A percentile compares a stretch with the other conserved stretches of the same genome.
Conservation (phyloP, 2,888 invertebrate genomes). For the Azorinus chamasolen region DNA sequence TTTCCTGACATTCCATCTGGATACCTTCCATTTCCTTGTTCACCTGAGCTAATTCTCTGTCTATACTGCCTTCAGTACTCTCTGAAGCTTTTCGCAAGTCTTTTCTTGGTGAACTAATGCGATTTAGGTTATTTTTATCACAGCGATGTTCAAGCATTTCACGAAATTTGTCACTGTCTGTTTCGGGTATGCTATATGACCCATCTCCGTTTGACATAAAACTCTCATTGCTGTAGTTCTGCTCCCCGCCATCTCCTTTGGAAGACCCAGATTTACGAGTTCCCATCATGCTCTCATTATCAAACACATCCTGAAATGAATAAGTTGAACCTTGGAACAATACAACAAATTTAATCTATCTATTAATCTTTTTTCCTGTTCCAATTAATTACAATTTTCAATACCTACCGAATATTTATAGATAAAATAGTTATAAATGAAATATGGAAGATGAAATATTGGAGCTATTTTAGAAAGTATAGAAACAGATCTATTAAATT, state of each 20-base stretch:
- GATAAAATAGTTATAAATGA: no score
- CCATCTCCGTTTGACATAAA: slow-evolving; percentile 72
- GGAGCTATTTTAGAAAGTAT: no score
- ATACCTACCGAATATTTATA: no score
- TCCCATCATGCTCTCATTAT: slow-evolving; percentile 77
- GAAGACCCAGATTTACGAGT: slow-evolving; percentile 59
- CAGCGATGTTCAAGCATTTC: slow-evolving; percentile 81
- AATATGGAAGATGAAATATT: no score
- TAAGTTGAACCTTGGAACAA: no score
- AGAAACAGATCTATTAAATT: no score
- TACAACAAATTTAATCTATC: no score
- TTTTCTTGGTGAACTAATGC: slow-evolving; percentile 66
- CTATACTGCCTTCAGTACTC: slow-evolving; percentile 85
- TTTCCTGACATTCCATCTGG: slow-evolving; percentile 87
- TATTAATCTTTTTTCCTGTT: no score
- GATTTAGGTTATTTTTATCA: slow-evolving; percentile 65
- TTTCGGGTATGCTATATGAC: slow-evolving; percentile 78
- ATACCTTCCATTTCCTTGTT: slow-evolving; percentile 89
- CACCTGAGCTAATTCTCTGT: slow-evolving; percentile 88
- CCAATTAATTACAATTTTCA: no score
- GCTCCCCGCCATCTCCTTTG: slow-evolving; percentile 69
- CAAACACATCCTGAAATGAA: slow-evolving; percentile 80
- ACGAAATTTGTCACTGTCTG: slow-evolving; percentile 81
- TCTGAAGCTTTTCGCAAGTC: slow-evolving; percentile 78
- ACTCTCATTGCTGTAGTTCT: slow-evolving; percentile 82